Evolutionary conservation across 2,113 vertebrate genomes (phyloP), one percentile per base, ranked within the genome.

Genomic region (Phaethornis superciliosus): DNA sequence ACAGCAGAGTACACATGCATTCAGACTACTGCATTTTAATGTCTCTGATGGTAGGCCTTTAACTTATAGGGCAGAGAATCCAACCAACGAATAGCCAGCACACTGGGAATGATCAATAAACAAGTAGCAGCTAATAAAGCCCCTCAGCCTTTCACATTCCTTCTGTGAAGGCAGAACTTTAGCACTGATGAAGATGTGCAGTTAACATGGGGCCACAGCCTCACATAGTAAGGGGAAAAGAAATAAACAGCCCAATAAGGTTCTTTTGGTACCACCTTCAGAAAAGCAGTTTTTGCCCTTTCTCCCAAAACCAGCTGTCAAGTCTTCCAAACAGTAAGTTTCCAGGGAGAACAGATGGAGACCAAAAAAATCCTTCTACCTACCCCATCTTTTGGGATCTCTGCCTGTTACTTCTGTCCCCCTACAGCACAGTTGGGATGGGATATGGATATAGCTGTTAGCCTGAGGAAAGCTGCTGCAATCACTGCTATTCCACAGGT

Each of bases 61-160:
- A 94, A 94, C 78, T 95, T 94, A 67, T 26, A 46, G 86, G 70
- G 18, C 51, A 92, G 68, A 80, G 67, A 88, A 95, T 70, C 60
- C 71, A 77, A 92, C 81, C 46, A 89, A 85, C 40, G 87, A 93
- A 93, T 59, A 85, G 75, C 63, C 89, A 91, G 91, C 59, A 55
- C 67, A 87, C 83, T 51, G 30, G 12, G 49, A 88, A 55, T 74
- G 75, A 96, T 91, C 91, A 92, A 95, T 94, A 96, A 89, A 91
- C 84, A 94, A 80, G 75, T 79, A 87, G 78, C 74, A 83, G 85
- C 81, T 91, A 96, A 94, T 94, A 89, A 92, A 94, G 55, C 52
- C 55, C 46, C 71, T 55, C 47, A 94, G 91, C 78, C 70, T 93
- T 96, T 94, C 78, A 62, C 67, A 62, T 80, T 94, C 42, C 12